Percentiles rank a stretch among this genome's conserved stretches.
These are phyloP conservation scores for Centruroides vittatus DNA, from an alignment of 1,140 invertebrate species.

Conservation along the genomic window DNA sequence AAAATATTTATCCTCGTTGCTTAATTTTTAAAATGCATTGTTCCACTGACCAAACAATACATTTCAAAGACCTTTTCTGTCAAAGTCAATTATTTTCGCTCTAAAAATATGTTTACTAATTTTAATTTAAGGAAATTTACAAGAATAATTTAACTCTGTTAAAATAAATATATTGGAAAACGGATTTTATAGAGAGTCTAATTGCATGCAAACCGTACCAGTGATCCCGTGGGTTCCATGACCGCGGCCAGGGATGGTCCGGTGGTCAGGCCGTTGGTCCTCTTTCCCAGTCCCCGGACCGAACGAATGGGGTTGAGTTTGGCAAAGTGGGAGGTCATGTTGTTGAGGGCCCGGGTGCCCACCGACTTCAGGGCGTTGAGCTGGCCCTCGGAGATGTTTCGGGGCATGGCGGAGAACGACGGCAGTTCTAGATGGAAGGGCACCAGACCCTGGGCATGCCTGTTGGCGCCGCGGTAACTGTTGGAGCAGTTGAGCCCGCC, in stretches of 20 bases:
- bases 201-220: neutral
- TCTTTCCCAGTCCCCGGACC: slow-evolving; percentile 23
- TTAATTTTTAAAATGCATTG: too few relatives aligned
- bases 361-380: slow-evolving; percentile 43
- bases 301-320: slow-evolving; percentile 58
- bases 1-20: too few relatives aligned
- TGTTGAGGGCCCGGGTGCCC: slow-evolving; percentile 65
- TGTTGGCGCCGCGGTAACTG: slow-evolving; percentile 7
- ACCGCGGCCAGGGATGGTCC: slow-evolving; percentile 28
- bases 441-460: slow-evolving; percentile 20
- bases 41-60: too few relatives aligned
- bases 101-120: too few relatives aligned
- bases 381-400: slow-evolving; percentile 50
- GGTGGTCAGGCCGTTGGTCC: slow-evolving; percentile 33
- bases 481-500: slow-evolving; percentile 26
- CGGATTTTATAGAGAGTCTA: too few relatives aligned
- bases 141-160: too few relatives aligned
- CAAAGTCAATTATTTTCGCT: too few relatives aligned
- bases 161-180: too few relatives aligned
- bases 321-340: slow-evolving; percentile 68
- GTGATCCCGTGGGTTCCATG: slow-evolving; percentile 3
- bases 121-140: too few relatives aligned
- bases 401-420: slow-evolving; percentile 38
- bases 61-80: too few relatives aligned
- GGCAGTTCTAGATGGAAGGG: slow-evolving; percentile 35